These are phyloP conservation scores for Bos indicus DNA, from an alignment of 2,113 vertebrate genomes.

Conservation along the genomic window DNA sequence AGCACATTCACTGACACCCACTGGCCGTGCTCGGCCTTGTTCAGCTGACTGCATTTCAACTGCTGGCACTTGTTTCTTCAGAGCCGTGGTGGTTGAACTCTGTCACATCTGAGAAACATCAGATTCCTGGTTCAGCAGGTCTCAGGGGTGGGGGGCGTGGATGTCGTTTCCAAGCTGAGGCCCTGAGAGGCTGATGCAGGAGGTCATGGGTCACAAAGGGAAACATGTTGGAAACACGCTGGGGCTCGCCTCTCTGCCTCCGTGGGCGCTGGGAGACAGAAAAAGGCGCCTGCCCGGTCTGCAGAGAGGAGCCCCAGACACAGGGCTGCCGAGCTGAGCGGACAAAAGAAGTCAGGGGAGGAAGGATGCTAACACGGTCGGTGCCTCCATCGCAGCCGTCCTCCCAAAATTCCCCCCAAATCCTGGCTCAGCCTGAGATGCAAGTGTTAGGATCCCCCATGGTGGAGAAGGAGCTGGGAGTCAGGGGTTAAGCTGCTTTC, in stretches of 20 bases:
- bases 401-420: background rate
- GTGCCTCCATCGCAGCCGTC: rapidly evolving
- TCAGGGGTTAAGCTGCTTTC: background rate
- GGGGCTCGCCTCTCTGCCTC: background rate
- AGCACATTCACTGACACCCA: rapidly evolving
- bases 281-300: rapidly evolving
- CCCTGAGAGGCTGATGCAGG: background rate
- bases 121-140: background rate
- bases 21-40: background rate
- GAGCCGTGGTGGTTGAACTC: background rate
- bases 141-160: rapidly evolving
- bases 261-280: rapidly evolving
- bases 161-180: too few relatives aligned
- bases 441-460: background rate
- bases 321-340: rapidly evolving
- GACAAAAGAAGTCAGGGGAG: background rate
- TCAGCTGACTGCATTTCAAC: background rate
- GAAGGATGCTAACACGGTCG: too few relatives aligned
- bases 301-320: background rate
- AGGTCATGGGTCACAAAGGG: background rate
- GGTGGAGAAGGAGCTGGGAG: background rate
- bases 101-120: background rate
- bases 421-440: background rate
- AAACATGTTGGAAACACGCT: too few relatives aligned
- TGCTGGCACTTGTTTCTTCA: background rate